Base-by-base conservation (phyloP, 2,113 vertebrate genomes). In the Orthonyx spaldingii region DNA sequence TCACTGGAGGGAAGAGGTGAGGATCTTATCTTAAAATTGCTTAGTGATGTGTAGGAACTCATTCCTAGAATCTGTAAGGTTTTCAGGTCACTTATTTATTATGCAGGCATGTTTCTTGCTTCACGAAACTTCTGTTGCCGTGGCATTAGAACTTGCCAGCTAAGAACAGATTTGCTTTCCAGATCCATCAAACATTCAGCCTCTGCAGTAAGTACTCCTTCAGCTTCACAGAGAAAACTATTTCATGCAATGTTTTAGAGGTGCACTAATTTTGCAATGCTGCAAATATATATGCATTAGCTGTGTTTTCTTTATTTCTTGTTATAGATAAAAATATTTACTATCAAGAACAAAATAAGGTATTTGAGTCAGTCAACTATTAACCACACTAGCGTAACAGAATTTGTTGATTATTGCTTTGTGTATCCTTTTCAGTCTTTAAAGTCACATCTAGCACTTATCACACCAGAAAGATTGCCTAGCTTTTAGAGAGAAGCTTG, bases 81-180 rank as follows among this genome's bases (percentile, higher is more conserved):
- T 56, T 92, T 95, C 89, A 93, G 76, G 41, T 75, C 47, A 86
- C 42, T 92, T 96, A 87, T 76, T 96, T 97, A 47, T 97, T 90
- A 83, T 84, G 26, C 96, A 98, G 97, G 96, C 84, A 98, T 98
- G 98, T 91, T 97, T 95, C 96, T 94, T 96, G 96, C 90, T 90
- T 96, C 65, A 68, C 93, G 77, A 87, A 97, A 72, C 77, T 88
- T 98, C 89, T 87, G 77, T 65, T 94, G 56, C 70, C 89, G 92
- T 97, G 93, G 94, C 69, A 76, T 75, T 90, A 95, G 70, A 95
- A 64, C 83, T 50, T 77, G 90, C 74, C 95, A 96, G 79, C 91
- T 96, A 79, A 98, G 72, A 96, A 96, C 66, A 75, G 60, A 94
- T 96, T 93, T 70, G 90, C 74, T 96, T 96, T 96, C 96, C 88